These are phyloP conservation scores for Tricholaema leucomelas DNA, from an alignment of 2,113 vertebrate species.

Conservation along the genomic window DNA sequence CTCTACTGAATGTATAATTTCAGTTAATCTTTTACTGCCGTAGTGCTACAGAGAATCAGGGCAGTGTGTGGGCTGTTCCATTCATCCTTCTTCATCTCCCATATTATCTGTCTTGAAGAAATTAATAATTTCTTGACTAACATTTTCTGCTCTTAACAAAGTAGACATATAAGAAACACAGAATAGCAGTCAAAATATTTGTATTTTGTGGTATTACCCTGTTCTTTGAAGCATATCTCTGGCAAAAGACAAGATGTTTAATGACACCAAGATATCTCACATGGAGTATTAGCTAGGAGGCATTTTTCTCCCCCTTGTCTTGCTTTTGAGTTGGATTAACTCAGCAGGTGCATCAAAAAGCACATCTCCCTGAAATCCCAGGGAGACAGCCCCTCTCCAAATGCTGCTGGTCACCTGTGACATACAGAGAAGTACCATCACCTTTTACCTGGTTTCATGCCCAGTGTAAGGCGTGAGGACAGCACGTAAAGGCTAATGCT, in stretches of 20 bases:
- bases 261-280: constrained; percentile 61
- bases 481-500: background rate
- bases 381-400: background rate
- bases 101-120: constrained; percentile 54
- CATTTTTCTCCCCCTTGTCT: background rate
- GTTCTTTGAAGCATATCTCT: constrained; percentile 65
- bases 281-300: constrained; percentile 2
- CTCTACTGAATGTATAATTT: background rate
- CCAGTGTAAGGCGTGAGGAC: background rate
- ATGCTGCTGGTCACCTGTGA: background rate
- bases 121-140: constrained; percentile 47
- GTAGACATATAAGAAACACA: constrained; percentile 40
- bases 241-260: constrained; percentile 57
- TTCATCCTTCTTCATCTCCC: constrained; percentile 40
- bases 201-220: constrained; percentile 59
- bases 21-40: background rate
- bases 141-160: constrained; percentile 55
- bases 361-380: background rate
- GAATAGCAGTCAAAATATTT: constrained; percentile 71
- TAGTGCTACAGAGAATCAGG: background rate
- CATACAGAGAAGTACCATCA: background rate
- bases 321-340: background rate
- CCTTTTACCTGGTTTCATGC: background rate
- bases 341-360: background rate
- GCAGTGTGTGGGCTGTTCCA: background rate